Evolutionary conservation across 2,888 invertebrate genomes (phyloP).

Genomic region (Pollenia labialis): DNA sequence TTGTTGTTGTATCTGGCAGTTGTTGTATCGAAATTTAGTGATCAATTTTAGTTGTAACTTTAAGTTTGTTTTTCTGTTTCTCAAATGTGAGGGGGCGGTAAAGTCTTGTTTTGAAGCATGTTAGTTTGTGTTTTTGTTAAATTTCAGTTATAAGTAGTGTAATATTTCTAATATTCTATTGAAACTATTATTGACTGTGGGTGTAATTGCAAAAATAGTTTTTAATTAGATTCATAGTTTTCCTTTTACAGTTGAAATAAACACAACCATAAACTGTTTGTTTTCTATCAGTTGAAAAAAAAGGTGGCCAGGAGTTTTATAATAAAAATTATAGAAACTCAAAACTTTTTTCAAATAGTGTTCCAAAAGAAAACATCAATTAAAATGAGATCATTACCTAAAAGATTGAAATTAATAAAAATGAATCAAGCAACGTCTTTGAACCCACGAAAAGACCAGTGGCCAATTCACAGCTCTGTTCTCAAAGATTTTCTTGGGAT

Average conservation of each 20-base stretch:
- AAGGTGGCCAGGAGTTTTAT: constrained; percentile 35
- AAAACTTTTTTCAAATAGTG: not conserved
- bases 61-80: not conserved
- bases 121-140: constrained; percentile 15
- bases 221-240: constrained; percentile 69
- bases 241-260: constrained; percentile 55
- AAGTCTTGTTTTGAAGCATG: not conserved
- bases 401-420: too few species aligned
- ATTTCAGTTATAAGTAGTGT: constrained; percentile 6
- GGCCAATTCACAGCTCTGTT: too few species aligned
- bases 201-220: constrained; percentile 46
- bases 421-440: too few species aligned
- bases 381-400: too few species aligned
- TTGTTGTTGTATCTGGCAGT: constrained; percentile 26
- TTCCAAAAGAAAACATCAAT: not conserved
- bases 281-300: not conserved
- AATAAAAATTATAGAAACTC: not conserved
- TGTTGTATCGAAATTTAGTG: constrained; percentile 56
- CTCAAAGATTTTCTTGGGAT: too few species aligned
- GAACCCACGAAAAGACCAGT: too few species aligned
- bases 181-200: not conserved
- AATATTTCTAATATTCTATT: constrained; percentile 1
- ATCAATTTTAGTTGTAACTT: not conserved
- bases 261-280: constrained; percentile 21
- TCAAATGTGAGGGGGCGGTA: not conserved